Conservation (phyloP, 37 sponge, comb jelly and placozoan species). For the Mnemiopsis leidyi region DNA sequence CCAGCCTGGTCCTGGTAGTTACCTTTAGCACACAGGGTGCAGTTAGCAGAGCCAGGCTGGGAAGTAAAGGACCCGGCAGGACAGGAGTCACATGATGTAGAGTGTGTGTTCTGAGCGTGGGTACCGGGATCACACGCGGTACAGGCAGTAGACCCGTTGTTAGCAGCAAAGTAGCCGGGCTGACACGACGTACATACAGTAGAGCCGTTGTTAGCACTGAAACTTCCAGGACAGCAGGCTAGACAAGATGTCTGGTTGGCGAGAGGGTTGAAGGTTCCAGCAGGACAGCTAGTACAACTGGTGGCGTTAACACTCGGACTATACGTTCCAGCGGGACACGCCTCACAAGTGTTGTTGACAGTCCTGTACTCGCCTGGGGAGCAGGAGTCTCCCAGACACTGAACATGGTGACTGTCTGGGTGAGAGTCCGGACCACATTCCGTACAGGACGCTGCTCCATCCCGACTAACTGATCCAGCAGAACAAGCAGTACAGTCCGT, state of each 20-base stretch:
- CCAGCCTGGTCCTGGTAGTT: not conserved
- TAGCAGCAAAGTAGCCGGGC: not conserved
- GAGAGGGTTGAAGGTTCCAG: not conserved
- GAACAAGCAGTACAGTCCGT: not conserved
- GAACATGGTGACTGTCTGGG: not conserved
- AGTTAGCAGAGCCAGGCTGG: not conserved
- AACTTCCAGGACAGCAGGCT: not conserved
- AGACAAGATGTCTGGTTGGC: conserved; percentile 42
- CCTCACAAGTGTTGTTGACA: not conserved
- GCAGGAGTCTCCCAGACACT: not conserved
- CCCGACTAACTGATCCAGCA: not conserved
- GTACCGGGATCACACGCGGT: not conserved
- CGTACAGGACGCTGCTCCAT: not conserved
- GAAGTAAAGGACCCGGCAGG: not conserved
- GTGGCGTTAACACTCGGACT: not conserved
- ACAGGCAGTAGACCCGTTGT: not conserved
- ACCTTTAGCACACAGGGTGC: not conserved
- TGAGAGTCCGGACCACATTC: not conserved
- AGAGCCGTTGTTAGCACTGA: not conserved
- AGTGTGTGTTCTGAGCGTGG: not conserved
- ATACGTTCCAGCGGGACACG: not conserved
- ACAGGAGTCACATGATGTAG: not conserved
- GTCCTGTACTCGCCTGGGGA: not conserved
- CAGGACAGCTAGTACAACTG: not conserved
- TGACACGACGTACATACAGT: not conserved